Evolutionary conservation across 2,888 invertebrate genomes (phyloP).

Genomic region (Polydrusus pterygomalis): DNA sequence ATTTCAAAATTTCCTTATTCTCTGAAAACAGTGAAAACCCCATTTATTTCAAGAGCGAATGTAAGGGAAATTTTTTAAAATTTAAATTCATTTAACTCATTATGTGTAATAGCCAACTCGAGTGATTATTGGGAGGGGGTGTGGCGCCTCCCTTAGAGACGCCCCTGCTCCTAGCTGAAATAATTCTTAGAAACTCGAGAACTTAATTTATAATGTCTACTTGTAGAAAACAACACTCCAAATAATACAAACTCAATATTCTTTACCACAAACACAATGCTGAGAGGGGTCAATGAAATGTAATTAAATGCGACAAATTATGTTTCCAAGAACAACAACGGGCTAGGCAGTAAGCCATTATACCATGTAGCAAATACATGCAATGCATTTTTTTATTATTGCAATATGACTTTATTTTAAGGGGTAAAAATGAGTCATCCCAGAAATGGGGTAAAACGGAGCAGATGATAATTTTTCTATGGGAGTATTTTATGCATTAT

Average conservation of each 20-base stretch:
- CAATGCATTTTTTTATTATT: neutral
- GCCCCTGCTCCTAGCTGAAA: neutral
- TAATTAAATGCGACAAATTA: conserved; percentile 40
- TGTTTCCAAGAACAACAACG: conserved; percentile 27
- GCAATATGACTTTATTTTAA: neutral
- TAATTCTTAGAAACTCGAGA: no score
- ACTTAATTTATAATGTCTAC: no score
- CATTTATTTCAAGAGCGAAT: no score
- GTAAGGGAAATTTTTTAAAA: no score
- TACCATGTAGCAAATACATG: neutral
- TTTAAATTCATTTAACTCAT: no score
- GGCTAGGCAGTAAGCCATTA: conserved; percentile 26
- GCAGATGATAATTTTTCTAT: neutral
- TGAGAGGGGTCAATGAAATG: conserved; percentile 29
- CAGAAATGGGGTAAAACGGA: neutral
- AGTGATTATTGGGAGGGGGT: no score
- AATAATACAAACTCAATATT: neutral
- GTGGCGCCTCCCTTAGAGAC: no score
- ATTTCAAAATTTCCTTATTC: no score
- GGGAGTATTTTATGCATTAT: no score
- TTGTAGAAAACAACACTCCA: neutral
- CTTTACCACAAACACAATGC: conserved; percentile 8
- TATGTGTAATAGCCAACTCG: no score
- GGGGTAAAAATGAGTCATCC: neutral
- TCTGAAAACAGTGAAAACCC: no score